These are phyloP conservation scores for Scolopax bukidnonensis DNA, from an alignment of 2,797 vertebrate genomes.

Conservation along the genomic window DNA sequence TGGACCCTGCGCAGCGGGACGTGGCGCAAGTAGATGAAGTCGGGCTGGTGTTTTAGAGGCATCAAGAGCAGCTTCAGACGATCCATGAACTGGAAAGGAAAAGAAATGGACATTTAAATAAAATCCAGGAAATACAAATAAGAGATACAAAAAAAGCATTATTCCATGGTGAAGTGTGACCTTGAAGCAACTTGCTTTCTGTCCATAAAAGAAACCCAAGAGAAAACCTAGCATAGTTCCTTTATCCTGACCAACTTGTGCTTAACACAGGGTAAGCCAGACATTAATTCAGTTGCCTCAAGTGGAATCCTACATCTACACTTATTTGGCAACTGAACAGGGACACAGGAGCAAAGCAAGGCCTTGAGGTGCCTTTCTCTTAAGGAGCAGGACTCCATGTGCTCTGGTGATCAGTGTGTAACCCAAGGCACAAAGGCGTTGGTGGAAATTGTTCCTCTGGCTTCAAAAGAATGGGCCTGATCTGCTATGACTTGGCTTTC, in stretches of 20 bases:
- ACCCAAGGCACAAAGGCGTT: not conserved
- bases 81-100: slow-evolving; percentile 90
- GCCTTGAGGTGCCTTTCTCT: not conserved
- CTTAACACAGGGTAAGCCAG: too few relatives aligned
- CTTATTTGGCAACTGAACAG: not conserved
- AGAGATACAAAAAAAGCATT: not conserved
- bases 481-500: not conserved
- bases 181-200: not conserved
- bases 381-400: not conserved
- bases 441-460: not conserved
- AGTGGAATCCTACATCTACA: not conserved
- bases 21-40: slow-evolving; percentile 95
- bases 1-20: slow-evolving; percentile 95
- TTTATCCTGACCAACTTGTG: not conserved
- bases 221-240: not conserved
- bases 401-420: not conserved
- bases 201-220: not conserved
- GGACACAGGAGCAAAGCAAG: not conserved
- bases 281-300: accelerated
- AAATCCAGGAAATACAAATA: not conserved
- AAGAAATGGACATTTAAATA: not conserved
- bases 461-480: not conserved
- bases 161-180: accelerated
- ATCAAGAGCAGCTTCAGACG: slow-evolving; percentile 95
- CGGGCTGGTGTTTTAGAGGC: slow-evolving; percentile 97